Evolutionary conservation across 2,113 vertebrate genomes (phyloP), one percentile per base, ranked within the genome.

Genomic region (Ameiurus melas): DNA sequence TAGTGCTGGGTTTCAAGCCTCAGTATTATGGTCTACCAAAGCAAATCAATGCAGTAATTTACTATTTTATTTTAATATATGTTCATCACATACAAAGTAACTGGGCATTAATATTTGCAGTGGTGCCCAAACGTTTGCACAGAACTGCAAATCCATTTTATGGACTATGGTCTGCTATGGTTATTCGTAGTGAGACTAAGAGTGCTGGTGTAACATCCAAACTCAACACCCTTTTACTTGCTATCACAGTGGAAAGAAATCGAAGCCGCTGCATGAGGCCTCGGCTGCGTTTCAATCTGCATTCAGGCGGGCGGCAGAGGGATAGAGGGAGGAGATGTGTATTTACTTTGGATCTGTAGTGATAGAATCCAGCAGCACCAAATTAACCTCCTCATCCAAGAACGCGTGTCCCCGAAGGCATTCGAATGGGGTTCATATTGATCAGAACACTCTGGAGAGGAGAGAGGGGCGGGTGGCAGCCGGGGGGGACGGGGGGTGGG

Each of bases 321-420:
- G 66, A 53, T 66, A 30, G 83, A 33, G 64, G 47, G 83, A 85
- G 83, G 55, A 75, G 79, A 57, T 55, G 64, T 70, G 86, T 87
- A 89, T 89, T 90, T 90, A 89, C 90, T 89, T 73, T 53, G 73
- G 82, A 66, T 84, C 66, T 36, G 82, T 25, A 82, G 43, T 87
- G 90, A 90, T 89, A 89, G 87, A 89, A 84, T 85, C 87, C 82
- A 78, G 78, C 27, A 70, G 89, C 87, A 86, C 70, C 90, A 89
- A 87, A 91, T 91, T 91, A 91, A 91, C 90, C 89, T 91, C 86
- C 89, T 89, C 90, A 89, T 91, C 89, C 87, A 60, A 83, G 85
- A 90, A 89, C 51, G 89, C 20, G 55, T 47, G 77, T 55, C 83
- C 73, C 84, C 16, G 5, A 62, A 22, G 70, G 83, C 57, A 70